Percentiles rank a stretch among this genome's conserved stretches.
phyloP scores from a whole-genome alignment of 2,113 vertebrate species.

The Chlorocebus sabaeus region DNA sequence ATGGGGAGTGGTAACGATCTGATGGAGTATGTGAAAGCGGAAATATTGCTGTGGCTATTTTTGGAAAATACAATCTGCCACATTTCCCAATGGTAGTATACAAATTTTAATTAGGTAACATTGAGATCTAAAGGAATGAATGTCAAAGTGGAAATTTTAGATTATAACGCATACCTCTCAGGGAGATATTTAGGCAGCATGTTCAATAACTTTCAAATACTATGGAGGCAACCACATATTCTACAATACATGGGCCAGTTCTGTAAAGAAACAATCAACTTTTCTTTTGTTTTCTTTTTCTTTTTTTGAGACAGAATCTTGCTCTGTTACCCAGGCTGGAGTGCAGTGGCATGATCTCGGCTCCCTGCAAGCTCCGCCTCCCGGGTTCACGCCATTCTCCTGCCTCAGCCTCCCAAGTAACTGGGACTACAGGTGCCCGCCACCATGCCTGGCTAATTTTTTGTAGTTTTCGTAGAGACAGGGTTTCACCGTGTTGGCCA shows the following conservation, averaged over 20 bases:
- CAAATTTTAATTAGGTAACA: neutral
- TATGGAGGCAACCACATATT: neutral
- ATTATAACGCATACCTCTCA: neutral
- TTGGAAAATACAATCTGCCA: neutral
- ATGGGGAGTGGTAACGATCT: neutral
- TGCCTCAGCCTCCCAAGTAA: too few relatives aligned
- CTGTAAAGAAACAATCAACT: neutral
- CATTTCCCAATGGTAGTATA: neutral
- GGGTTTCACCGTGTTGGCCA: too few relatives aligned
- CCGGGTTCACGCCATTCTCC: too few relatives aligned
- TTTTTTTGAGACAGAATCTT: too few relatives aligned
- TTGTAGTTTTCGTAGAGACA: too few relatives aligned
- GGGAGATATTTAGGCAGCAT: neutral
- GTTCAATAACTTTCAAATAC: neutral
- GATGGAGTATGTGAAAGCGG: neutral
- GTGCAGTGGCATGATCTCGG: too few relatives aligned
- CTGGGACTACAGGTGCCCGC: too few relatives aligned
- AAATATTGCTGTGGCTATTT: neutral
- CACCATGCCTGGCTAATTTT: too few relatives aligned
- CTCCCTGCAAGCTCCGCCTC: too few relatives aligned
- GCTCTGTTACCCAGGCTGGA: too few relatives aligned
- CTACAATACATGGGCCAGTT: neutral
- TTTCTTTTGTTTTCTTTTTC: neutral
- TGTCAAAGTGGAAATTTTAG: neutral
- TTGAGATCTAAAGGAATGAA: neutral